These are phyloP conservation scores for Mylabris phalerata DNA, from an alignment of 1,140 invertebrate genomes.

Conservation along the genomic window DNA sequence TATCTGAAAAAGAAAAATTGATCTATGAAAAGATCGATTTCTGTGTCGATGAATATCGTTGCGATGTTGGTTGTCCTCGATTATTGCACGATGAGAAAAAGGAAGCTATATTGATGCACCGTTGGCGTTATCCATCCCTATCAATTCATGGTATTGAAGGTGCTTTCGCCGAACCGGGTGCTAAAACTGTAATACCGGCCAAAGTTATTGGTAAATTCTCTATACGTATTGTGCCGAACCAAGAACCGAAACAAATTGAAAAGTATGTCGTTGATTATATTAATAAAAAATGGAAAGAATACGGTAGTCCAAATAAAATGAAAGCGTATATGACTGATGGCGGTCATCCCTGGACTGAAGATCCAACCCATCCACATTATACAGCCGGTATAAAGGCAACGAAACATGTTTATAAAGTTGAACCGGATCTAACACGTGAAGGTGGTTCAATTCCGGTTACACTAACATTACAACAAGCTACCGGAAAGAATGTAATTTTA, in stretches of 20 bases:
- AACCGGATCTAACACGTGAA: slow-evolving; percentile 86
- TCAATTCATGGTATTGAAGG: slow-evolving; percentile 87
- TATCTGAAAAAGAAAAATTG: slow-evolving; percentile 67
- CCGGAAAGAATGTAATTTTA: slow-evolving; percentile 87
- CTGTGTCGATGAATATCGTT: slow-evolving; percentile 71
- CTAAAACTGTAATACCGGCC: slow-evolving; percentile 92
- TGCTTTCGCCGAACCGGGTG: slow-evolving; percentile 85
- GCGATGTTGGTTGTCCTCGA: slow-evolving; percentile 62
- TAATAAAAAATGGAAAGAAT: slow-evolving; percentile 60
- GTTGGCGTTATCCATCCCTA: slow-evolving; percentile 85
- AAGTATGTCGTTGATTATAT: slow-evolving; percentile 70
- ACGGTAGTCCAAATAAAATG: slow-evolving; percentile 81
- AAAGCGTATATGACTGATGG: slow-evolving; percentile 65
- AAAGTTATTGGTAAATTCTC: slow-evolving; percentile 97
- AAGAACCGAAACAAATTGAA: slow-evolving; percentile 70
- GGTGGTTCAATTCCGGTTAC: slow-evolving; percentile 88
- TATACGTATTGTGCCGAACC: slow-evolving; percentile 88
- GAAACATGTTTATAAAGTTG: slow-evolving; percentile 82
- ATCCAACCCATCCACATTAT: slow-evolving; percentile 89
- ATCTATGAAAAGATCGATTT: slow-evolving; percentile 88
- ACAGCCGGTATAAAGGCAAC: slow-evolving; percentile 80
- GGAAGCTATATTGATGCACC: slow-evolving; percentile 72
- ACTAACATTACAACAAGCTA: slow-evolving; percentile 81
- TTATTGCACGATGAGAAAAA: slow-evolving; percentile 74
- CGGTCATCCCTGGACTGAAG: slow-evolving; percentile 84